Base-by-base conservation (phyloP, 37 sponge, comb jelly and placozoan genomes). In the Tethya wilhelma region DNA sequence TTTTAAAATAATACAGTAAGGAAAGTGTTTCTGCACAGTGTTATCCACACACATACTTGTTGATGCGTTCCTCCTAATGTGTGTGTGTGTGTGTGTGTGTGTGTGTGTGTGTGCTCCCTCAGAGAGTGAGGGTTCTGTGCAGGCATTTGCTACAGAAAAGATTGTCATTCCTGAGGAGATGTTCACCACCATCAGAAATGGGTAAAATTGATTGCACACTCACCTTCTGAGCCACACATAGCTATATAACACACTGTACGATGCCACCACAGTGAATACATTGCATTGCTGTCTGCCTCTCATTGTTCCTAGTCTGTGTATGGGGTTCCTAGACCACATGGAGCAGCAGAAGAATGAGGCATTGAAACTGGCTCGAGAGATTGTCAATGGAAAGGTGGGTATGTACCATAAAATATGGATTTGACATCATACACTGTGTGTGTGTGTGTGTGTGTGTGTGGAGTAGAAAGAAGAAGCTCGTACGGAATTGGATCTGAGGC, bases 401-500 rank as follows among this genome's bases (percentile, higher is more conserved):
- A n/a, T n/a, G n/a, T n/a, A n/a, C n/a, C n/a, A n/a, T n/a, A n/a
- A n/a, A n/a, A n/a, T n/a, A n/a, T n/a, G n/a, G n/a, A n/a, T n/a
- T n/a, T n/a, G n/a, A n/a, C n/a, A n/a, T n/a, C 53, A 49, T 14
- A 49, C 53, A 49, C 53, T 19, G 53, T 9, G 53, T 49, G 53
- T 49, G 53, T 12, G n/a, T n/a, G n/a, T n/a, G n/a, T n/a, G n/a
- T 38, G 14, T 2, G 11, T 71, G 9, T 26, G 25, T 1, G 5
- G 3, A 44, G 43, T 60, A 86, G 84, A 34, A 62, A 9, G 93
- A 95, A 44, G 96, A 95, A 64, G 56, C 87, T 9, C 69, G 38
- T 28, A 82, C 82, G 2, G 96, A 95, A 57, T 69, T 95, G 36
- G 96, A 95, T 34, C 81, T 95, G 67, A 73, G 93, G 56, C 77